Conservation (phyloP, 2,888 invertebrate species). For the Caenorhabditis panamensis region DNA sequence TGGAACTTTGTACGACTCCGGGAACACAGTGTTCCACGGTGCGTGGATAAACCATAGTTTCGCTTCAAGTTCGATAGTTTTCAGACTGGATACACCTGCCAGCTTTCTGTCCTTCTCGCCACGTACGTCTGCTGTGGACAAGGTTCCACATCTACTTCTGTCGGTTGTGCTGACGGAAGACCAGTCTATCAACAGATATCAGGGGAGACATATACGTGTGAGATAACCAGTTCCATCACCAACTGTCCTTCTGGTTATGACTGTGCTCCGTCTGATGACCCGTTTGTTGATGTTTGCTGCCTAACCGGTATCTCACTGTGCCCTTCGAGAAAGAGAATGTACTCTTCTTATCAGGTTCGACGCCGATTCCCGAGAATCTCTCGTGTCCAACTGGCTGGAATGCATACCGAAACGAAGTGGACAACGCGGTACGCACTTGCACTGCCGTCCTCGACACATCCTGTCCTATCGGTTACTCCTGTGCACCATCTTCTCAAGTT, state of each 20-base stretch:
- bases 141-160: constrained; percentile 36
- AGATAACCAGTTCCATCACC: constrained; percentile 58
- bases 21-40: constrained; percentile 71
- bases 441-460: constrained; percentile 65
- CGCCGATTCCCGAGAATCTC: constrained; percentile 55
- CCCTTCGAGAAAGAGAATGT: background rate
- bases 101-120: constrained; percentile 71
- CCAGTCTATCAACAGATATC: constrained; percentile 75
- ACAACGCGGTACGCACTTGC: constrained; percentile 61
- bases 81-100: constrained; percentile 75
- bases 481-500: constrained; percentile 65
- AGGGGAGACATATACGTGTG: constrained; percentile 72
- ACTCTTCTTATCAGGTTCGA: constrained; percentile 35
- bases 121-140: constrained; percentile 78
- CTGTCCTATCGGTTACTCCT: constrained; percentile 72
- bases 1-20: constrained; percentile 76
- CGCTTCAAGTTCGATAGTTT: constrained; percentile 12
- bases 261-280: constrained; percentile 71
- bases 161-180: constrained; percentile 77
- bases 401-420: constrained; percentile 64
- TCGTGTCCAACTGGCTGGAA: constrained; percentile 74
- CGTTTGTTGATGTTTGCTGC: constrained; percentile 77
- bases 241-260: constrained; percentile 76
- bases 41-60: background rate
- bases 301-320: constrained; percentile 35